These are phyloP conservation scores for Thunnus thynnus DNA, from an alignment of 2,113 vertebrate genomes.

Conservation along the genomic window DNA sequence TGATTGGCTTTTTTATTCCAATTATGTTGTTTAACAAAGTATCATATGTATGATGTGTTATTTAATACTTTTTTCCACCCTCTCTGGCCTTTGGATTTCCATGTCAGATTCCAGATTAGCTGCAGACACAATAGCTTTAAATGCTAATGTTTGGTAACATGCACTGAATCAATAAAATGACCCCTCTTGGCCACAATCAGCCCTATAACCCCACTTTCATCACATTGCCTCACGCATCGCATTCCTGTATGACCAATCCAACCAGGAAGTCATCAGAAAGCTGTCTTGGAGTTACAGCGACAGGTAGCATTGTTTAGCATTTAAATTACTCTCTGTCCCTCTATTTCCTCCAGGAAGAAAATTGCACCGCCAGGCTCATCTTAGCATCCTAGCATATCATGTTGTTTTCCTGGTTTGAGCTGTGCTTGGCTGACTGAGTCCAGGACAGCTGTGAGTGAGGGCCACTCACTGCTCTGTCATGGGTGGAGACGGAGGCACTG, in stretches of 20 bases:
- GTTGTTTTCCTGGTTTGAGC: conserved; percentile 66
- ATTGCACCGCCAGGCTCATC: conserved; percentile 56
- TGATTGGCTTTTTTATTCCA: background rate
- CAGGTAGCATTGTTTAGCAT: conserved; percentile 72
- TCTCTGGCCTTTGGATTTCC: background rate
- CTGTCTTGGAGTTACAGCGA: conserved; percentile 29
- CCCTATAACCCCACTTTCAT: conserved; percentile 4
- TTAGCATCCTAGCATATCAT: conserved; percentile 62
- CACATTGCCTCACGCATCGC: conserved; percentile 10
- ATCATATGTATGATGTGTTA: background rate
- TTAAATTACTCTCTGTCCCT: conserved; percentile 67
- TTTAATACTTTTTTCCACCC: background rate
- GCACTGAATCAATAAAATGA: conserved; percentile 13
- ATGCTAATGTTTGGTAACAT: background rate
- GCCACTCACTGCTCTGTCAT: conserved; percentile 70
- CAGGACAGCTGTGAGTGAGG: conserved; percentile 78
- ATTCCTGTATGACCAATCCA: conserved; percentile 29
- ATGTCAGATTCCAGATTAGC: background rate
- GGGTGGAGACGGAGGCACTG: conserved; percentile 74
- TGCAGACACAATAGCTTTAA: background rate
- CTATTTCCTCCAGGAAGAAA: conserved; percentile 43
- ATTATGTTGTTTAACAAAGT: background rate
- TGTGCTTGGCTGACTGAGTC: conserved; percentile 72
- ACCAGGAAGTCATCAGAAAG: conserved; percentile 57
- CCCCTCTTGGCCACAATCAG: background rate